Evolutionary conservation across 2,888 invertebrate genomes (phyloP).

Genomic region (Labia minor): DNA sequence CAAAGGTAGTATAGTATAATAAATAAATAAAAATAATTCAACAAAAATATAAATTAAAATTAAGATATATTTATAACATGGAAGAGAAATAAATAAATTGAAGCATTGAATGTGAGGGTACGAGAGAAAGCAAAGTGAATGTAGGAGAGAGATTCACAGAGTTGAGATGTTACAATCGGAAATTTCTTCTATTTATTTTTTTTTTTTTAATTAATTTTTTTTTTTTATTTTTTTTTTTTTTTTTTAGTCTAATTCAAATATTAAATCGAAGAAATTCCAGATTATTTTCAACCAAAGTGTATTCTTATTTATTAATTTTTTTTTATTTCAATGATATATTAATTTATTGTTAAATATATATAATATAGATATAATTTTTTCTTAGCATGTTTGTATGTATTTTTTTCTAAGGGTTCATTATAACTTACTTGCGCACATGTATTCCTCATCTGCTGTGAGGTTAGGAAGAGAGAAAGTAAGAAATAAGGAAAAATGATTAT

Average conservation of each 20-base stretch:
- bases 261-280: neutral
- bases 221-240: neutral
- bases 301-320: neutral
- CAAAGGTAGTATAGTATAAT: conserved; percentile 15
- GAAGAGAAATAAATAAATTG: neutral
- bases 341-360: neutral
- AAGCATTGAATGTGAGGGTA: conserved; percentile 8
- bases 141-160: conserved; percentile 13
- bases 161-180: neutral
- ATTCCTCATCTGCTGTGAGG: conserved; percentile 39
- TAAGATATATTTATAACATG: neutral
- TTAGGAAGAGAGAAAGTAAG: conserved; percentile 15
- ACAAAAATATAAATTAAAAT: neutral
- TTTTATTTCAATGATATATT: neutral
- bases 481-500: conserved; percentile 13
- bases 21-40: conserved; percentile 13
- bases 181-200: neutral
- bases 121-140: conserved; percentile 6
- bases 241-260: no score
- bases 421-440: conserved; percentile 53
- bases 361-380: no score
- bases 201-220: neutral
- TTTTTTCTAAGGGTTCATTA: conserved; percentile 19
- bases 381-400: no score
- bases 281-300: conserved; percentile 9